Conservation (phyloP, 1,140 invertebrate species). For the Pteromalus puparum region DNA sequence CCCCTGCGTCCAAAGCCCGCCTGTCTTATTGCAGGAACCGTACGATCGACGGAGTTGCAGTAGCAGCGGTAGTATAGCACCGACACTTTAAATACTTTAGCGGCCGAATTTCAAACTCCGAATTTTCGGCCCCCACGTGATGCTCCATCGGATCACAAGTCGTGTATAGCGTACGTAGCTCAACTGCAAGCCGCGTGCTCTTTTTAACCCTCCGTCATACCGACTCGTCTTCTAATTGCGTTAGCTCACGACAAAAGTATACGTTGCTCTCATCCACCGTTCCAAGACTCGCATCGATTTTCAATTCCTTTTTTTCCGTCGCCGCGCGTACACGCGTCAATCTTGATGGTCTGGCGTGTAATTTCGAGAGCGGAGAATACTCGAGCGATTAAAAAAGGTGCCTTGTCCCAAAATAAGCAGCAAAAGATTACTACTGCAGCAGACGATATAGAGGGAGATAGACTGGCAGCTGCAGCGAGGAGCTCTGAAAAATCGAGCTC, state of each 20-base stretch:
- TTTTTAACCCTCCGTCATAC: constrained; percentile 40
- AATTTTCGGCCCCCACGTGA: constrained; percentile 31
- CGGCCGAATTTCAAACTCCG: constrained; percentile 46
- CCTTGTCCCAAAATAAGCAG: neutral
- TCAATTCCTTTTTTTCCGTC: neutral
- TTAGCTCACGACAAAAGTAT: constrained; percentile 43
- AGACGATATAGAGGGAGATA: too few relatives aligned
- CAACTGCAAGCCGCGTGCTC: neutral
- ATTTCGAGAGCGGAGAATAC: neutral
- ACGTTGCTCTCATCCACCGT: constrained; percentile 6
- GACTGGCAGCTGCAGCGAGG: neutral
- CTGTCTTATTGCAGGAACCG: constrained; percentile 50
- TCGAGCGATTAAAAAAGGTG: neutral
- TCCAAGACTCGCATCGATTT: constrained; percentile 31
- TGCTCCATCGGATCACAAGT: neutral
- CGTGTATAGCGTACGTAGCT: neutral
- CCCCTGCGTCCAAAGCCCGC: constrained; percentile 60
- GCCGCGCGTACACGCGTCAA: neutral
- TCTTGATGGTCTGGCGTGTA: too few relatives aligned
- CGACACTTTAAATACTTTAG: constrained; percentile 51
- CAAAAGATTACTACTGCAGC: neutral
- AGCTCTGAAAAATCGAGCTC: constrained; percentile 51
- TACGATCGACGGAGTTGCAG: constrained; percentile 36
- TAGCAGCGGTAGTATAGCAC: neutral
- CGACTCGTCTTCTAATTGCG: constrained; percentile 28